Conservation (phyloP, 2,888 invertebrate species). For the Agrotis ipsilon region DNA sequence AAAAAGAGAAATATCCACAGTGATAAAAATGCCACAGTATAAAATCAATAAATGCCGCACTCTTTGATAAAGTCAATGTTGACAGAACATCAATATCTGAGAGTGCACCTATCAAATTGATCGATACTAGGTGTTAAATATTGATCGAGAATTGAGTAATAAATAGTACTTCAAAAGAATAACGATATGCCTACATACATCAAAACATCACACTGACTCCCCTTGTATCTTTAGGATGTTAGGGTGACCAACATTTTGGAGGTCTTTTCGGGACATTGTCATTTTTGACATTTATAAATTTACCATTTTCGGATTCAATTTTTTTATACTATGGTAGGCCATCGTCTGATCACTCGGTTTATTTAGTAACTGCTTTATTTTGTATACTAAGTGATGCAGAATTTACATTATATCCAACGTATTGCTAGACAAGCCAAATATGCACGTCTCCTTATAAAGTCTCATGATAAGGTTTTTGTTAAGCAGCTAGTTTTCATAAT, state of each 20-base stretch:
- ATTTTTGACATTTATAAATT: background rate
- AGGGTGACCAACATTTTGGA: conserved; percentile 8
- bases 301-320: background rate
- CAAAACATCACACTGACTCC: background rate
- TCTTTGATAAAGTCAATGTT: conserved; percentile 2
- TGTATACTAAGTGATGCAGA: no score
- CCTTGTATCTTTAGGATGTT: conserved; percentile 6
- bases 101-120: conserved; percentile 18
- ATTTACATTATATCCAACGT: no score
- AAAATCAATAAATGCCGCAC: background rate
- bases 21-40: background rate
- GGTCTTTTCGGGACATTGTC: background rate
- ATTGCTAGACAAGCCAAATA: no score
- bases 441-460: background rate
- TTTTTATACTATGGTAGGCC: background rate
- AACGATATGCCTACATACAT: conserved; percentile 2
- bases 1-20: no score
- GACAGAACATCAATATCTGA: background rate
- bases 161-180: conserved; percentile 33
- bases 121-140: conserved; percentile 33
- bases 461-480: background rate
- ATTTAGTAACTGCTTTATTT: no score
- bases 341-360: no score
- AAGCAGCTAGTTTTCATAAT: background rate
- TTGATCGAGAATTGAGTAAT: conserved; percentile 13